Conservation (phyloP, 2,888 invertebrate species). For the Parnassius apollo region DNA sequence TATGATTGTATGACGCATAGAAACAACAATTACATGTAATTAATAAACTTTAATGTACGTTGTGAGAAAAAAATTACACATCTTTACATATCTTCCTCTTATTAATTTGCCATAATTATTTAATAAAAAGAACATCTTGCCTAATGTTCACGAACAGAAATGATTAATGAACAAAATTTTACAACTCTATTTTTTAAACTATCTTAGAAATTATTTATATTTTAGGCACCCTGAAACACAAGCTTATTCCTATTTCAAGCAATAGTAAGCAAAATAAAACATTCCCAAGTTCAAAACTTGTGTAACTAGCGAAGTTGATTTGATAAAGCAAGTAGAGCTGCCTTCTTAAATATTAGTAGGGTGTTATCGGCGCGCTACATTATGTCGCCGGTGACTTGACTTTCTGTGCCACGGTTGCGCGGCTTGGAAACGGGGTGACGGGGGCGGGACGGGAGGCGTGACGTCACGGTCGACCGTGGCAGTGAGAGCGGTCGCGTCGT, state of each 20-base stretch:
- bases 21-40: too few relatives aligned
- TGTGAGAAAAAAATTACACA: too few relatives aligned
- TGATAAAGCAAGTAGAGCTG: slow-evolving; percentile 58
- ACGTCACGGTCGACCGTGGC: slow-evolving; percentile 80
- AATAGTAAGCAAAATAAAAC: slow-evolving; percentile 31
- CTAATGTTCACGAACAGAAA: too few relatives aligned
- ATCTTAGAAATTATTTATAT: too few relatives aligned
- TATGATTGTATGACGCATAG: too few relatives aligned
- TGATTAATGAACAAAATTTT: too few relatives aligned
- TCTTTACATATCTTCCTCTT: too few relatives aligned
- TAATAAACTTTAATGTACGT: too few relatives aligned
- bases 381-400: slow-evolving; percentile 70
- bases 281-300: slow-evolving; percentile 65
- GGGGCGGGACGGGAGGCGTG: slow-evolving; percentile 51
- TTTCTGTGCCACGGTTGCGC: slow-evolving; percentile 75
- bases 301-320: slow-evolving; percentile 66
- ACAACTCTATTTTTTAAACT: too few relatives aligned
- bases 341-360: slow-evolving; percentile 65
- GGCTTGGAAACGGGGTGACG: slow-evolving; percentile 40
- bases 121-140: too few relatives aligned
- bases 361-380: slow-evolving; percentile 75
- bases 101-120: too few relatives aligned
- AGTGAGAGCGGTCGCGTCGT: slow-evolving; percentile 75
- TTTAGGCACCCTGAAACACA: too few relatives aligned
- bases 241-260: not conserved